phyloP scores from a whole-genome alignment of 2,888 invertebrate species.

The Diploptera punctata region DNA sequence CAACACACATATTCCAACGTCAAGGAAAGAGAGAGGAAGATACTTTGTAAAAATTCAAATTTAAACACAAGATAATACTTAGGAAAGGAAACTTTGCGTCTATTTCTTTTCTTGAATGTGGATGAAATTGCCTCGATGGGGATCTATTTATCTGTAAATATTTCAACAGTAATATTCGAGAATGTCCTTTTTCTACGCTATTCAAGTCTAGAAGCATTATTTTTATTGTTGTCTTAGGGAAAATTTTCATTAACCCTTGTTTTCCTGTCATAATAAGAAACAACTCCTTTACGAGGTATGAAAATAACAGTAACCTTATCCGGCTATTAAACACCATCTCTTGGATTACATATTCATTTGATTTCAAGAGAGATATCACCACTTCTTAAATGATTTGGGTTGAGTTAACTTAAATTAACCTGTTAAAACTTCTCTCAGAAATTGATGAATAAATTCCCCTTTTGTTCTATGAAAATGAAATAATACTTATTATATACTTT shows the following conservation, averaged over 20 bases:
- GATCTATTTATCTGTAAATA: conserved; percentile 1
- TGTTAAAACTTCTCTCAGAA: too few relatives aligned
- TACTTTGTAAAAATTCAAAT: conserved; percentile 2
- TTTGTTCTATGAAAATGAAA: too few relatives aligned
- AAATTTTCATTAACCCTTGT: neutral
- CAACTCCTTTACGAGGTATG: neutral
- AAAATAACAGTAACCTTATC: neutral
- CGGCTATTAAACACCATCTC: too few relatives aligned
- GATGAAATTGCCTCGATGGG: conserved; percentile 1
- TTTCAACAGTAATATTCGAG: neutral
- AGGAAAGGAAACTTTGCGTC: neutral
- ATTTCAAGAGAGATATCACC: too few relatives aligned
- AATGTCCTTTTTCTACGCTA: neutral
- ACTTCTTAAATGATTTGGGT: too few relatives aligned
- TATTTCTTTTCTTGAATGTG: neutral
- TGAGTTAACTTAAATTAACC: too few relatives aligned
- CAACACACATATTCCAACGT: neutral
- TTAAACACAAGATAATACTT: conserved; percentile 11
- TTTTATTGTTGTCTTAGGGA: neutral
- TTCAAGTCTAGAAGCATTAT: neutral
- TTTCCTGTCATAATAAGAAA: neutral
- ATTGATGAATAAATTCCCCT: too few relatives aligned
- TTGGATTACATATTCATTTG: too few relatives aligned
- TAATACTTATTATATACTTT: too few relatives aligned
- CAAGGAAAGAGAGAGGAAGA: neutral